Conservation (phyloP, 1,140 invertebrate species). For the Bicyclus anynana region DNA sequence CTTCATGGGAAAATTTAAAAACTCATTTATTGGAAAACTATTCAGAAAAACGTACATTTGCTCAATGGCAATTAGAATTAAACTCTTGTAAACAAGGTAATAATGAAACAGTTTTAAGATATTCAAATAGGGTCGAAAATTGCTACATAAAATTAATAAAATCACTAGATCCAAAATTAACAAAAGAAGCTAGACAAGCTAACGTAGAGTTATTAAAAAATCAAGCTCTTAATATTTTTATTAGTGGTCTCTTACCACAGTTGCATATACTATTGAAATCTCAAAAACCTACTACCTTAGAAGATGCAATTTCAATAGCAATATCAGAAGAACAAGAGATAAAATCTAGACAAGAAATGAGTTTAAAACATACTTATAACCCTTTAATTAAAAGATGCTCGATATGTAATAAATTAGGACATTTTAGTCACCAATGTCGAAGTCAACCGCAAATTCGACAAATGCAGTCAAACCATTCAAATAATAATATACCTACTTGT, state of each 20-base stretch:
- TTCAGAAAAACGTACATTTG: slow-evolving; percentile 32
- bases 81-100: slow-evolving; percentile 32
- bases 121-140: slow-evolving; percentile 33
- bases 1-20: slow-evolving; percentile 26
- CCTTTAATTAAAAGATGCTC: not conserved
- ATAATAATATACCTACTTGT: slow-evolving; percentile 15
- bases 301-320: slow-evolving; percentile 30
- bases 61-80: slow-evolving; percentile 38
- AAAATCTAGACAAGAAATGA: slow-evolving; percentile 33
- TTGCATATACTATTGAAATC: slow-evolving; percentile 16
- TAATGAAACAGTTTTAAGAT: slow-evolving; percentile 30
- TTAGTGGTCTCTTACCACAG: slow-evolving; percentile 30
- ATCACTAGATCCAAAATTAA: slow-evolving; percentile 26
- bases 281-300: slow-evolving; percentile 24
- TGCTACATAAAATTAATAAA: slow-evolving; percentile 35
- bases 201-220: slow-evolving; percentile 31
- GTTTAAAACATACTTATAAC: not conserved
- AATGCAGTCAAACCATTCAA: too few relatives aligned
- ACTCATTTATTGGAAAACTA: slow-evolving; percentile 31
- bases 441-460: not conserved
- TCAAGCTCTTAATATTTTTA: slow-evolving; percentile 33
- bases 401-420: not conserved
- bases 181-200: slow-evolving; percentile 24
- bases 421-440: not conserved
- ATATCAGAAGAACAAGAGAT: slow-evolving; percentile 31